These are phyloP conservation scores for Leucophora obtusa DNA, from an alignment of 2,888 invertebrate species.

Conservation along the genomic window DNA sequence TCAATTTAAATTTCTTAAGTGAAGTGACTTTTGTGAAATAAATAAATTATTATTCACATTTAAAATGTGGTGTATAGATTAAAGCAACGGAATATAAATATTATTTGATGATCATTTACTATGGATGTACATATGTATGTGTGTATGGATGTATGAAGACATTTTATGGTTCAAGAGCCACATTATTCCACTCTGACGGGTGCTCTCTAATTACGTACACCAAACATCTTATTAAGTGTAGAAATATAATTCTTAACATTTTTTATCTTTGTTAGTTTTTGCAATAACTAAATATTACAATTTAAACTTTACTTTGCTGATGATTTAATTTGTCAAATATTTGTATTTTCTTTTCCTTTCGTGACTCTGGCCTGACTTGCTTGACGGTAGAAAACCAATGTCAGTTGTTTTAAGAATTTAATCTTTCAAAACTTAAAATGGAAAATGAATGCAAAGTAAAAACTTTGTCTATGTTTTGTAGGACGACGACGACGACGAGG, in stretches of 20 bases:
- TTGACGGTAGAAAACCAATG: constrained; percentile 51
- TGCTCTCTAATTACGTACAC: background rate
- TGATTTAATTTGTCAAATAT: constrained; percentile 65
- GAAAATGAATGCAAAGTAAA: constrained; percentile 43
- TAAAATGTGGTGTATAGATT: constrained; percentile 30
- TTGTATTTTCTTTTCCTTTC: constrained; percentile 43
- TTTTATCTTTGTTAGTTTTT: constrained; percentile 3
- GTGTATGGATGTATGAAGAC: background rate
- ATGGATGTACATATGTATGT: background rate
- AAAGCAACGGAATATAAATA: background rate
- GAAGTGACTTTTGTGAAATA: constrained; percentile 53
- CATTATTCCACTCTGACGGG: background rate
- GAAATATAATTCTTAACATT: background rate
- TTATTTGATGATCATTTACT: background rate
- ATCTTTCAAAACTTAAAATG: constrained; percentile 67
- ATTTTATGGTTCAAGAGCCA: background rate
- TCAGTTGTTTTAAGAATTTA: constrained; percentile 66
- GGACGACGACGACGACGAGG: constrained; percentile 10
- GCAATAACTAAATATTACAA: constrained; percentile 37
- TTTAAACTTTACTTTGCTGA: constrained; percentile 60
- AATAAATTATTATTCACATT: constrained; percentile 53
- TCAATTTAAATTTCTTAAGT: constrained; percentile 65
- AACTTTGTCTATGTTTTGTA: constrained; percentile 44
- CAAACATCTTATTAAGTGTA: background rate
- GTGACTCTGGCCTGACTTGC: background rate